Conservation (phyloP, 2,797 vertebrate species). For the Phrynocephalus forsythii region DNA sequence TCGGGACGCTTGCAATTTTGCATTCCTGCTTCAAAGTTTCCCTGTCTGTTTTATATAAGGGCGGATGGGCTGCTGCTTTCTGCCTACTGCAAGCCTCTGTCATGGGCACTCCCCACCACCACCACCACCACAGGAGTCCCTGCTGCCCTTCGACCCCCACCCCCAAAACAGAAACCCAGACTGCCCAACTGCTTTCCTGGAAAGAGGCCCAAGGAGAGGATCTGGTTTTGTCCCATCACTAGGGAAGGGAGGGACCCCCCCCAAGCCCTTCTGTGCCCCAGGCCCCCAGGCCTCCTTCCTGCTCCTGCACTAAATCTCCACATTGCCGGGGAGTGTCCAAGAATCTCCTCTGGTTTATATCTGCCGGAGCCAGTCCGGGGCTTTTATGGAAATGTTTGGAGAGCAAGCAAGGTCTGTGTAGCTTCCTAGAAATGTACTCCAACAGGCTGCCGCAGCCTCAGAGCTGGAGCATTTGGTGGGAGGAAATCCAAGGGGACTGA, state of each 20-base stretch:
- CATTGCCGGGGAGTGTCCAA: background rate
- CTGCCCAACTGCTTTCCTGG: background rate
- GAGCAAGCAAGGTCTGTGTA: background rate
- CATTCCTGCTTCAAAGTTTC: too few relatives aligned
- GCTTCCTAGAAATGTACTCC: background rate
- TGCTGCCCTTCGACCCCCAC: too few relatives aligned
- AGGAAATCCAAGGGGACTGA: background rate
- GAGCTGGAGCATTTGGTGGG: background rate
- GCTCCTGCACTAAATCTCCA: background rate
- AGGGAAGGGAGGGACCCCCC: background rate
- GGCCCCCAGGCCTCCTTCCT: background rate
- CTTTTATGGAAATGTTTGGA: constrained; percentile 25
- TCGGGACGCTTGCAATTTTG: too few relatives aligned
- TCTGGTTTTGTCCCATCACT: background rate
- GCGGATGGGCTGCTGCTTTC: too few relatives aligned
- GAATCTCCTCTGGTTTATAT: background rate
- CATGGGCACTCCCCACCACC: too few relatives aligned
- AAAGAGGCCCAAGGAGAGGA: background rate
- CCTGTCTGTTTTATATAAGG: too few relatives aligned
- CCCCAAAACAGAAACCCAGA: background rate
- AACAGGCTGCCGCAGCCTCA: too few relatives aligned
- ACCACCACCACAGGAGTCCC: too few relatives aligned
- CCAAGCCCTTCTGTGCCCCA: background rate
- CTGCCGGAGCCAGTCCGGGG: background rate
- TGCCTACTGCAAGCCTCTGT: too few relatives aligned